Percentiles rank a stretch among this genome's conserved stretches.
phyloP scores from a whole-genome alignment of 2,113 vertebrate genomes.

The Candoia aspera region DNA sequence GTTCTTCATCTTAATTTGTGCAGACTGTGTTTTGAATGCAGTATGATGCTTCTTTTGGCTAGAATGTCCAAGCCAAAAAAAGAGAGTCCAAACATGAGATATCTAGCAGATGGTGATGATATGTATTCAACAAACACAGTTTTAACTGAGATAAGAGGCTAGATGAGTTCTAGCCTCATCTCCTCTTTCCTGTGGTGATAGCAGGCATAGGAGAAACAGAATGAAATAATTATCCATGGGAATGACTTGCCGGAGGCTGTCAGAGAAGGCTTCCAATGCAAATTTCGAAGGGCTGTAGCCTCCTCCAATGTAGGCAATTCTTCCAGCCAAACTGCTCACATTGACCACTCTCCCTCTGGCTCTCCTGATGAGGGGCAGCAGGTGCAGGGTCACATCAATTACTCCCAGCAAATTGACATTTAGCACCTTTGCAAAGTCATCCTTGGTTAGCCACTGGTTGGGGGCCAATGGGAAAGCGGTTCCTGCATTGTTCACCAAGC shows the following conservation, averaged over 20 bases:
- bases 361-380: slow-evolving; percentile 77
- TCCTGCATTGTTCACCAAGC: slow-evolving; percentile 83
- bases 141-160: background rate
- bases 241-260: slow-evolving; percentile 74
- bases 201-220: background rate
- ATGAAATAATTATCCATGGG: background rate
- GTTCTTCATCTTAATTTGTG: background rate
- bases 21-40: too few species aligned
- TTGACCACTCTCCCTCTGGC: slow-evolving; percentile 79
- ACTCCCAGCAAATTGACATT: slow-evolving; percentile 77
- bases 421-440: slow-evolving; percentile 75
- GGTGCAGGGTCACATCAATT: slow-evolving; percentile 75
- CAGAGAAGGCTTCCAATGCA: slow-evolving; percentile 82
- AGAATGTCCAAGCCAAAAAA: background rate
- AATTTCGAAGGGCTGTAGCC: slow-evolving; percentile 81
- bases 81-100: background rate
- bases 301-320: slow-evolving; percentile 64
- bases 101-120: background rate
- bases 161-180: background rate
- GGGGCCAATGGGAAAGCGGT: slow-evolving; percentile 65
- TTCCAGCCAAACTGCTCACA: slow-evolving; percentile 77
- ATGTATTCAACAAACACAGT: background rate
- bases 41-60: background rate
- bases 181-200: background rate
- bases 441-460: slow-evolving; percentile 75